Conservation (phyloP, 2,888 invertebrate species). For the Nomada ferruginata region DNA sequence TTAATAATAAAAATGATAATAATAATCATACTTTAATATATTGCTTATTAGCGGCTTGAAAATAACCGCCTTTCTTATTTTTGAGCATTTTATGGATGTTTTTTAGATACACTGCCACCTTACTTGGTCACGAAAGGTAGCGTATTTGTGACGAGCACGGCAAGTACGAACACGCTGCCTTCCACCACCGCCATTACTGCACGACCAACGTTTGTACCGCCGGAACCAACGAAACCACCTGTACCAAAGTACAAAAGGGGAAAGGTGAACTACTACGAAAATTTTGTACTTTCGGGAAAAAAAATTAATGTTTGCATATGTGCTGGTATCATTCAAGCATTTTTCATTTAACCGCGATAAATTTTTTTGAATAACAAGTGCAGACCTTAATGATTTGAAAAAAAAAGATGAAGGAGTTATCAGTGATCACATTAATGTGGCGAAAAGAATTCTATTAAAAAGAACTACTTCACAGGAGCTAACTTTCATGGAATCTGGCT, state of each 20-base stretch:
- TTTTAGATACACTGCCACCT: slow-evolving; percentile 86
- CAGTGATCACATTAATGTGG: too few relatives aligned
- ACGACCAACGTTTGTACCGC: slow-evolving; percentile 83
- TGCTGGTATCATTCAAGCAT: too few relatives aligned
- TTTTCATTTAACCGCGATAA: too few relatives aligned
- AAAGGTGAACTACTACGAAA: slow-evolving; percentile 70
- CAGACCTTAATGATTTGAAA: neutral
- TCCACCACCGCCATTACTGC: slow-evolving; percentile 84
- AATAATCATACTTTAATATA: too few relatives aligned
- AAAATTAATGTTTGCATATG: too few relatives aligned
- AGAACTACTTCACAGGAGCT: slow-evolving; percentile 85
- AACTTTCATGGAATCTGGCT: slow-evolving; percentile 93
- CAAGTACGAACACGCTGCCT: slow-evolving; percentile 85
- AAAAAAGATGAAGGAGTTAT: neutral
- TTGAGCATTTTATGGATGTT: neutral
- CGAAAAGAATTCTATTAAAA: neutral
- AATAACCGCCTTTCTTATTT: neutral
- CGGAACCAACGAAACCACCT: slow-evolving; percentile 86
- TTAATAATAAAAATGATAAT: too few relatives aligned
- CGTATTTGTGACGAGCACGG: slow-evolving; percentile 81
- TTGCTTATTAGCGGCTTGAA: neutral
- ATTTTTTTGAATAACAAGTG: too few relatives aligned
- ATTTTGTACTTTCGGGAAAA: neutral
- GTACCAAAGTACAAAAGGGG: slow-evolving; percentile 91
- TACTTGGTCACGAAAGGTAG: slow-evolving; percentile 83